These are phyloP conservation scores for Capreolus pygargus DNA, from an alignment of 2,113 vertebrate species.

Conservation along the genomic window DNA sequence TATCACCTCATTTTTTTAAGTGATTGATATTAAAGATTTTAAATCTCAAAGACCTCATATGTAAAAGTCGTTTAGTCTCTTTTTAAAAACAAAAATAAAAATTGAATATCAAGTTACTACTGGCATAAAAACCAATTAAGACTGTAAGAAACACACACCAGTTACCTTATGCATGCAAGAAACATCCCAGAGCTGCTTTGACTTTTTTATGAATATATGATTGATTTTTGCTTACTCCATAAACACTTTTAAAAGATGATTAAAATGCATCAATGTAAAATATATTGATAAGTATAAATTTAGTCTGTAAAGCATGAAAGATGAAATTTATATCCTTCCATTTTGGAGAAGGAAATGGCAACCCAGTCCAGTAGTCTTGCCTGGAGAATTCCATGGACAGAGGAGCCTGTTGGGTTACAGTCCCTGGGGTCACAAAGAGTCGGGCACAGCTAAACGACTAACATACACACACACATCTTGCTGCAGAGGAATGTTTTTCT, in stretches of 20 bases:
- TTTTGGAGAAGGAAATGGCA: background rate
- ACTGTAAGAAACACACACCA: background rate
- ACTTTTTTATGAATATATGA: slow-evolving; percentile 16
- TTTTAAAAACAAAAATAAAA: slow-evolving; percentile 18
- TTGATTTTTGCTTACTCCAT: background rate
- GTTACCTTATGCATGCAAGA: background rate
- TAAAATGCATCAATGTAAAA: slow-evolving; percentile 28
- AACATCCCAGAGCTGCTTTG: background rate
- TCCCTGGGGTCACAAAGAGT: background rate
- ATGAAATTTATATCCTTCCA: background rate
- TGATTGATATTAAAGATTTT: slow-evolving; percentile 22
- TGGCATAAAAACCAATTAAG: background rate
- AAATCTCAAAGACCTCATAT: background rate
- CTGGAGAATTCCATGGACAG: background rate
- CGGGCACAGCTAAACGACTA: background rate
- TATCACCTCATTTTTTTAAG: background rate
- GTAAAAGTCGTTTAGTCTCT: background rate
- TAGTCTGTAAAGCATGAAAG: background rate
- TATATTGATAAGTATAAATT: background rate
- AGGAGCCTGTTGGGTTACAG: accelerated
- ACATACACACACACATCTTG: background rate
- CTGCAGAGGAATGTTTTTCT: background rate
- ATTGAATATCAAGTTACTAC: slow-evolving; percentile 18
- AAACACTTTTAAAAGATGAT: slow-evolving; percentile 45
- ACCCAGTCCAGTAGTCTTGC: background rate